These are phyloP conservation scores for Polyploca ridens DNA, from an alignment of 2,888 invertebrate genomes.

Conservation along the genomic window DNA sequence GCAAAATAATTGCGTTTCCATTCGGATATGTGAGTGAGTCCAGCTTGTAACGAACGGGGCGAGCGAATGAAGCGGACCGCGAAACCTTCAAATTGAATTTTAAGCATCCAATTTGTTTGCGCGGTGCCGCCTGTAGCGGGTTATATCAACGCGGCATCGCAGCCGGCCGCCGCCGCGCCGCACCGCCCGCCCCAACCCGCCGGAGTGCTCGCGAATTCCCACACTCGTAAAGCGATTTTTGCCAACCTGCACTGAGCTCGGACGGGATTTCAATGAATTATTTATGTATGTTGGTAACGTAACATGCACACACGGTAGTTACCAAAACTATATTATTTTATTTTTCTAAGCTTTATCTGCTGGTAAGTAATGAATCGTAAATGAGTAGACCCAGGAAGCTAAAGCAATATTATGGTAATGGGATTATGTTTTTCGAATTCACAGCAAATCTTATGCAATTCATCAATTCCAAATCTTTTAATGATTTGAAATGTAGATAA, in stretches of 20 bases:
- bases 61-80: slow-evolving; percentile 81
- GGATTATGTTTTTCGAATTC: too few species aligned
- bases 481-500: too few species aligned
- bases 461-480: too few species aligned
- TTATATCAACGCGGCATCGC: slow-evolving; percentile 57
- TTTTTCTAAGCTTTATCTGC: slow-evolving; percentile 4
- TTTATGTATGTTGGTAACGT: slow-evolving; percentile 44
- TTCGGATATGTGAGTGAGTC: slow-evolving; percentile 70
- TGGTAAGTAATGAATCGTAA: neutral
- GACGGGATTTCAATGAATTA: slow-evolving; percentile 70
- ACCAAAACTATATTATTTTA: slow-evolving; percentile 7
- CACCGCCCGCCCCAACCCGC: slow-evolving; percentile 31
- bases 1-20: slow-evolving; percentile 74
- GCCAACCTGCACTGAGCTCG: slow-evolving; percentile 54
- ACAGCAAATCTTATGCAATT: too few species aligned
- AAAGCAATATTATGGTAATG: too few species aligned
- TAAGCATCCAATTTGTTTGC: slow-evolving; percentile 84
- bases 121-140: slow-evolving; percentile 58
- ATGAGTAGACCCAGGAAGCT: too few species aligned
- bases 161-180: slow-evolving; percentile 27
- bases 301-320: slow-evolving; percentile 29
- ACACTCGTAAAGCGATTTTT: slow-evolving; percentile 77
- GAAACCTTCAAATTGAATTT: slow-evolving; percentile 84
- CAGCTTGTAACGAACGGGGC: slow-evolving; percentile 75
- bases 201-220: slow-evolving; percentile 46